Evolutionary conservation across 2,888 invertebrate genomes (phyloP).

Genomic region (Cataglyphis rosenhaueri): DNA sequence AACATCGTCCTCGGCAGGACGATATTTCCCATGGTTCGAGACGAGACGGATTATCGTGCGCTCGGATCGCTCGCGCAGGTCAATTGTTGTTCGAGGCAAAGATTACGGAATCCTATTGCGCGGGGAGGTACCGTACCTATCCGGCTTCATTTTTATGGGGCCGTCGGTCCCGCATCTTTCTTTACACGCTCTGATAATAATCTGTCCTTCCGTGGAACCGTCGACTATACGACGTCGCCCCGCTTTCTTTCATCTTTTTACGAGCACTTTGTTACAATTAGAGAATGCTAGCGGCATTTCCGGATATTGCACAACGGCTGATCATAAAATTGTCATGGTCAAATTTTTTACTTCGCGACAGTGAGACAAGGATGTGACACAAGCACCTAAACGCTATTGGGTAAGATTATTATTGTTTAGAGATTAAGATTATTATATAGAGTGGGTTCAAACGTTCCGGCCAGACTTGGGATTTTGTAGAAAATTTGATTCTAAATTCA

Average conservation of each 20-base stretch:
- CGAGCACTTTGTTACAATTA: slow-evolving; percentile 22
- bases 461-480: too few species aligned
- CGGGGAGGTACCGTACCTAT: background rate
- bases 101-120: slow-evolving; percentile 63
- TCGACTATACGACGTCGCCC: background rate
- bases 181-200: slow-evolving; percentile 47
- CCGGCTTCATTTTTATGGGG: slow-evolving; percentile 14
- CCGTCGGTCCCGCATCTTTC: slow-evolving; percentile 2
- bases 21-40: slow-evolving; percentile 30
- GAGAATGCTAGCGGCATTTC: slow-evolving; percentile 4
- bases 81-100: slow-evolving; percentile 47
- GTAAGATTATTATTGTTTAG: too few species aligned
- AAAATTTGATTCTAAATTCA: too few species aligned
- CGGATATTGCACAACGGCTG: background rate
- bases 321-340: background rate
- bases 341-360: background rate
- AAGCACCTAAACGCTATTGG: too few species aligned
- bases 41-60: slow-evolving; percentile 20
- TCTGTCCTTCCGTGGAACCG: background rate
- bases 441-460: too few species aligned
- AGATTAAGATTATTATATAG: too few species aligned
- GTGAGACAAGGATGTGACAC: background rate
- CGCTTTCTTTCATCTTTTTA: slow-evolving; percentile 25
- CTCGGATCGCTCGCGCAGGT: slow-evolving; percentile 16
- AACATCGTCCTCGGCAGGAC: slow-evolving; percentile 57